phyloP scores from a whole-genome alignment of 2,797 vertebrate species.

The Vespertilio murinus region DNA sequence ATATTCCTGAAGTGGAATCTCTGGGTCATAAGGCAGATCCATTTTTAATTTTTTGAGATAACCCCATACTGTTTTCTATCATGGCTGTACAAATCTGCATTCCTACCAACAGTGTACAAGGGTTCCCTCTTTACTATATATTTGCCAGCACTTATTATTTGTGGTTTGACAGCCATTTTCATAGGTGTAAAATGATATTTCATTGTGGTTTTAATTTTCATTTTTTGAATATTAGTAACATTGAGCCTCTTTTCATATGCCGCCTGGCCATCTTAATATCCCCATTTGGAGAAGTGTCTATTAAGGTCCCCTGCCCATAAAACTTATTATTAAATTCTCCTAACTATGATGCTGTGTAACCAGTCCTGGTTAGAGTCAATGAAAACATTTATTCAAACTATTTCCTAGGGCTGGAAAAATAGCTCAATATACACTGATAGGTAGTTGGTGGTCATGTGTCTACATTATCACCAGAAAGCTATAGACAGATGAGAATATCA shows the following conservation, averaged over 20 bases:
- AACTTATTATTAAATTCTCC: neutral
- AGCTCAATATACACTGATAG: neutral
- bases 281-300: neutral
- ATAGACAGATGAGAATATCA: neutral
- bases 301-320: neutral
- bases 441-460: neutral
- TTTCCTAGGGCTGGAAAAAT: neutral
- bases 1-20: neutral
- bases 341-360: neutral
- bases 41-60: neutral
- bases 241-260: neutral
- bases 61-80: neutral
- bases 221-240: neutral
- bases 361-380: neutral
- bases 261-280: neutral
- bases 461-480: neutral
- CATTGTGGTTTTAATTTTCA: neutral
- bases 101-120: neutral
- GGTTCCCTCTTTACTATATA: neutral
- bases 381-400: neutral
- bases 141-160: neutral
- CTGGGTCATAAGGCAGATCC: neutral
- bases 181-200: neutral
- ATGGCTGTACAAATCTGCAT: neutral
- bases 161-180: neutral